phyloP scores from a whole-genome alignment of 2,888 invertebrate genomes.

The Cephus runcator region DNA sequence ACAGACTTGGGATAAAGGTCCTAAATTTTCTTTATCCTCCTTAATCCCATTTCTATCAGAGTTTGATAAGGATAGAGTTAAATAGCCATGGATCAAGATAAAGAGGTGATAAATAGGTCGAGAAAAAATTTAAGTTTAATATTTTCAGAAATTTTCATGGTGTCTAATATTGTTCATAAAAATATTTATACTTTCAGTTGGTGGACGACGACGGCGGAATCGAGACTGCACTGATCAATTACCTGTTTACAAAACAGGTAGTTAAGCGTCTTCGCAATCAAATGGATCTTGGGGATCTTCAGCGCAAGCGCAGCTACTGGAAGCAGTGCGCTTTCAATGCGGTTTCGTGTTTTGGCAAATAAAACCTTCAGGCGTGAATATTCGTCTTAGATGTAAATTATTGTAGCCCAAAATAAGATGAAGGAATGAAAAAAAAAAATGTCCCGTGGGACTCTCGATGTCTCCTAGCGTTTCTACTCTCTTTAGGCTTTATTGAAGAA shows the following conservation, averaged over 20 bases:
- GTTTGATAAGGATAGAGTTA: too few species aligned
- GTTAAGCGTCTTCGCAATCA: conserved; percentile 65
- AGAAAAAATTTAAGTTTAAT: not conserved
- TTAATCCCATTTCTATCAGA: not conserved
- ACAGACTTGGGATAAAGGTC: not conserved
- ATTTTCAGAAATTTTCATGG: too few species aligned
- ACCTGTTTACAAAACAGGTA: conserved; percentile 67
- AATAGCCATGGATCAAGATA: not conserved
- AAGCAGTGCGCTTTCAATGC: conserved; percentile 71
- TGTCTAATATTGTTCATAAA: not conserved
- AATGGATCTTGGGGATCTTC: conserved; percentile 65
- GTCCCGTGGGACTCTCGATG: not conserved
- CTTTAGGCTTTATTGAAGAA: not conserved
- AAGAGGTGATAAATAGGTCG: not conserved
- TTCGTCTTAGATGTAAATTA: conserved; percentile 14
- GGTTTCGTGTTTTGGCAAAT: conserved; percentile 70
- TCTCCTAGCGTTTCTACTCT: not conserved
- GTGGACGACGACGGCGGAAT: conserved; percentile 63
- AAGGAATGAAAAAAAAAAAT: conserved; percentile 2
- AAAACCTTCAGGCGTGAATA: conserved; percentile 27
- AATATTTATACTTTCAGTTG: conserved; percentile 42
- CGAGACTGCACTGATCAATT: conserved; percentile 67
- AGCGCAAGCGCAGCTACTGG: conserved; percentile 69
- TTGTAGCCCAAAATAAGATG: conserved; percentile 13
- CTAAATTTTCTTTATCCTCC: not conserved